Conservation (phyloP, 1,140 invertebrate genomes). For the Drosophila tsacasi region DNA sequence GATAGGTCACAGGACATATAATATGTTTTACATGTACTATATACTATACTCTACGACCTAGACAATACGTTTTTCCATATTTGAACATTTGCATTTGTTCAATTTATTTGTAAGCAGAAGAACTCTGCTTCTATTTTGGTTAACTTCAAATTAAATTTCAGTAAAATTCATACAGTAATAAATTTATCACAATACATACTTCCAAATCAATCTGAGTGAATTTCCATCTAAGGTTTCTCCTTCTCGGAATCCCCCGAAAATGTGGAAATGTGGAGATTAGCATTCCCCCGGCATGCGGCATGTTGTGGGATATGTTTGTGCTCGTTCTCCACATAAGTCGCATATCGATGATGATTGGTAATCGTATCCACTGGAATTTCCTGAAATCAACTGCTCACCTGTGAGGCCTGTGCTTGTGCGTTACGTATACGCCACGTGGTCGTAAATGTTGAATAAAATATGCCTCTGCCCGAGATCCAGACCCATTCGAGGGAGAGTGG, state of each 20-base stretch:
- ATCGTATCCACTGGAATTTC: constrained; percentile 29
- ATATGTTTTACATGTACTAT: no score
- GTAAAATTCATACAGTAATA: no score
- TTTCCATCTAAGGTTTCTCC: background rate
- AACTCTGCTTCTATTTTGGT: no score
- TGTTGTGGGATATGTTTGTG: constrained; percentile 10
- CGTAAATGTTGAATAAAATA: constrained; percentile 27
- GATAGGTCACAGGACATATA: no score
- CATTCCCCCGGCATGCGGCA: constrained; percentile 4
- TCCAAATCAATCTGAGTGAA: background rate
- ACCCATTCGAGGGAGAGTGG: background rate
- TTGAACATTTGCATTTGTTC: background rate
- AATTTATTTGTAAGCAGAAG: no score
- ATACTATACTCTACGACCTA: no score
- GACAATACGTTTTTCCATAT: no score
- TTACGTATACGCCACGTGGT: constrained; percentile 39
- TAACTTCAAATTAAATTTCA: no score
- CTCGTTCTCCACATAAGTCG: constrained; percentile 8
- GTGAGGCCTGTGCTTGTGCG: background rate
- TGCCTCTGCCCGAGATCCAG: background rate
- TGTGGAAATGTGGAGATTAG: constrained; percentile 2
- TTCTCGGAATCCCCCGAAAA: background rate
- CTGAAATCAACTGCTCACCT: constrained; percentile 10
- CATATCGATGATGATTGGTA: constrained; percentile 40
- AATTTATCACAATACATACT: background rate